Percentiles rank a stretch among this genome's conserved stretches.
Evolutionary conservation across 2,888 invertebrate genomes (phyloP).

Genomic region (Mythimna albipuncta): DNA sequence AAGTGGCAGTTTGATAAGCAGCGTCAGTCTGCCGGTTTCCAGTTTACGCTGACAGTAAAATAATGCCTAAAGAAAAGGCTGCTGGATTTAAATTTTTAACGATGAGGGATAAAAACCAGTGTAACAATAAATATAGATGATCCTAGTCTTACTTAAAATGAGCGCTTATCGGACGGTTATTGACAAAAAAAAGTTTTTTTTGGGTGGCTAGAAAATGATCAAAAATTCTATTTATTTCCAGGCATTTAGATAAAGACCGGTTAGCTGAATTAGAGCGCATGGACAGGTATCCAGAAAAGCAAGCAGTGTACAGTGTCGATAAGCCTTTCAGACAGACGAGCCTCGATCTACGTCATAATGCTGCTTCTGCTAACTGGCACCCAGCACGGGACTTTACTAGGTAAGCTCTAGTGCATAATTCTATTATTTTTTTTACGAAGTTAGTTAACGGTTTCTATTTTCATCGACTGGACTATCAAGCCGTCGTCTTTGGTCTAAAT

Average conservation of each 20-base stretch:
- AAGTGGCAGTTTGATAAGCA: neutral
- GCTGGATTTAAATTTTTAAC: too few relatives aligned
- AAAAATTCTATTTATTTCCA: conserved; percentile 56
- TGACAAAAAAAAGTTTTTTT: too few relatives aligned
- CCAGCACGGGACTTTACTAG: conserved; percentile 88
- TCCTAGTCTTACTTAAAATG: too few relatives aligned
- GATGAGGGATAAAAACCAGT: too few relatives aligned
- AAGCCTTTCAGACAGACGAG: conserved; percentile 89
- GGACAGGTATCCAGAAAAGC: conserved; percentile 88
- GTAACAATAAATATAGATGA: too few relatives aligned
- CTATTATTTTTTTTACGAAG: too few relatives aligned
- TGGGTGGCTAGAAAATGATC: too few relatives aligned
- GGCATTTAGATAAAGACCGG: conserved; percentile 88
- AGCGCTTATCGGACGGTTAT: too few relatives aligned
- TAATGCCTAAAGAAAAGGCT: too few relatives aligned
- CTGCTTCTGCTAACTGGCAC: conserved; percentile 82
- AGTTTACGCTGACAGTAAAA: neutral
- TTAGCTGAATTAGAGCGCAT: conserved; percentile 86
- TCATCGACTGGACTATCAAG: neutral
- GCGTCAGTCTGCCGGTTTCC: too few relatives aligned
- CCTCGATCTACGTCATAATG: conserved; percentile 85
- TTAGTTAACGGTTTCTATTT: neutral
- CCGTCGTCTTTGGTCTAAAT: neutral
- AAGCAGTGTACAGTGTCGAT: conserved; percentile 88
- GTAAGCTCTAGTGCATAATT: conserved; percentile 63